Evolutionary conservation across 2,797 vertebrate genomes (phyloP).

Genomic region (Pseudochirops cupreus): DNA sequence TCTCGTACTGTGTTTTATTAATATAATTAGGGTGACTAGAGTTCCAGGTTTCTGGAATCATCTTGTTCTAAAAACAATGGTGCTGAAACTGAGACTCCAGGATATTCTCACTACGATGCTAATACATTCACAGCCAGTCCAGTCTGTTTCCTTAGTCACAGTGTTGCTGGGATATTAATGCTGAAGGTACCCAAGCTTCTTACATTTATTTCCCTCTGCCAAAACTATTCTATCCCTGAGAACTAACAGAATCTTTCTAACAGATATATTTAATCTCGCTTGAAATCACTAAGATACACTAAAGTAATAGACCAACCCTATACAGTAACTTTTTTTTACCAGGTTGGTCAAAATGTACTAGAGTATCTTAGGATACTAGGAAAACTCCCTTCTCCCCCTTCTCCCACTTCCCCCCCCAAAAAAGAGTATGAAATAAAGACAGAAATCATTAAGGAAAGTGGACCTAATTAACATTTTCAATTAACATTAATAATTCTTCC

Average conservation of each 20-base stretch:
- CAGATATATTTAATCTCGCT: neutral
- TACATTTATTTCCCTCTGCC: neutral
- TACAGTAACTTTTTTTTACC: neutral
- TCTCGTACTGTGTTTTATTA: slow-evolving; percentile 33
- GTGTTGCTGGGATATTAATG: neutral
- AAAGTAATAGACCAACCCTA: neutral
- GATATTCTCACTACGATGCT: neutral
- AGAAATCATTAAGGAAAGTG: neutral
- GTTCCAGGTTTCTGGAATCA: neutral
- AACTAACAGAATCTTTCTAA: neutral
- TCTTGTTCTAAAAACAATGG: neutral
- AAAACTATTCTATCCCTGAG: neutral
- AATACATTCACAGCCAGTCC: slow-evolving; percentile 43
- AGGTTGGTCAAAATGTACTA: neutral
- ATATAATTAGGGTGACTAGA: slow-evolving; percentile 29
- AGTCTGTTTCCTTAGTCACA: slow-evolving; percentile 52
- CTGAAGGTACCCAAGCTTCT: neutral
- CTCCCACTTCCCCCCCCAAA: neutral
- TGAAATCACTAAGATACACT: neutral
- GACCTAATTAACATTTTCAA: neutral
- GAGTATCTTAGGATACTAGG: neutral
- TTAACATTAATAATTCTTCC: neutral
- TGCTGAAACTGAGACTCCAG: slow-evolving; percentile 10
- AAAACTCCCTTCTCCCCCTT: neutral
- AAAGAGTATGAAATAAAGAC: slow-evolving; percentile 1